Evolutionary conservation across 2,797 vertebrate genomes (phyloP).

Genomic region (Tadarida brasiliensis): DNA sequence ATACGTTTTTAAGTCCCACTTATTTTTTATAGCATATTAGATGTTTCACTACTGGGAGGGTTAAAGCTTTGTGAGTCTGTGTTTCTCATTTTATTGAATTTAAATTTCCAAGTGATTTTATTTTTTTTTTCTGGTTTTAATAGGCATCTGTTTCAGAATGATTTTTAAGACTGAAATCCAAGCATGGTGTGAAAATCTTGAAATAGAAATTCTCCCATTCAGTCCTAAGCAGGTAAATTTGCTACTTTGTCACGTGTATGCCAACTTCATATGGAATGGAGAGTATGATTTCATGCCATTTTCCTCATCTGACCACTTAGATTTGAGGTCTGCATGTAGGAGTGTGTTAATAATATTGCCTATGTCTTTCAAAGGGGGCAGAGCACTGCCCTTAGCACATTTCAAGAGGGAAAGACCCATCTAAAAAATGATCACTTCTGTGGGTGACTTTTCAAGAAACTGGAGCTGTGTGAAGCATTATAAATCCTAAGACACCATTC

Average conservation of each 20-base stretch:
- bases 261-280: accelerated
- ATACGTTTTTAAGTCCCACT: background rate
- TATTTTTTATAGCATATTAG: background rate
- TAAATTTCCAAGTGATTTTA: background rate
- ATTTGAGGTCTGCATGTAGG: background rate
- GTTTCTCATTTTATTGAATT: background rate
- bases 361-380: background rate
- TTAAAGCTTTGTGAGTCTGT: background rate
- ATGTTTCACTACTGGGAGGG: background rate
- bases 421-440: background rate
- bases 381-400: background rate
- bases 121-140: background rate
- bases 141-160: background rate
- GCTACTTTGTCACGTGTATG: accelerated
- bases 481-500: background rate
- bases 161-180: background rate
- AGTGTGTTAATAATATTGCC: too few species aligned
- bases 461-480: background rate
- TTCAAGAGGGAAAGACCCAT: background rate
- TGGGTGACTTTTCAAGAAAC: background rate
- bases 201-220: background rate
- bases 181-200: background rate
- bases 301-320: background rate
- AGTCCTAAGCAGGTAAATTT: background rate
- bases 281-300: background rate